Evolutionary conservation across 2,888 invertebrate genomes (phyloP), one percentile per base, ranked within the genome.

Genomic region (Argyresthia goedartella): DNA sequence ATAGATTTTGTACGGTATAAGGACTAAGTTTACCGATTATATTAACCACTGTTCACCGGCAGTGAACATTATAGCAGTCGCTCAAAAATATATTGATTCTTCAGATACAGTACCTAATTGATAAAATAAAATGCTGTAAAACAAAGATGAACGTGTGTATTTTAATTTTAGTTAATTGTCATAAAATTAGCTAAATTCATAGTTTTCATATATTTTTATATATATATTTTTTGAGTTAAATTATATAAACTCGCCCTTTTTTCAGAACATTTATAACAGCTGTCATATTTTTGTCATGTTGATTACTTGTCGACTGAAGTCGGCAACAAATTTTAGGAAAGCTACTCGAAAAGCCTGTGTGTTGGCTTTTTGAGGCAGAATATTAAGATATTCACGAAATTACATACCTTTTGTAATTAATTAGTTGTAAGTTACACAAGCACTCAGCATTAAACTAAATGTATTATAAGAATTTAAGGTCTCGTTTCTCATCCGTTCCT

Each of bases 341-440:
- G 39, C 39, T n/a, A 43, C 8, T 39, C 39, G 8, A 39, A 25
- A 39, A 11, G 9, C 39, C 10, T 39, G n/a, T 39, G 39, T 39
- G 39, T 74, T 78, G 76, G 78, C 76, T 71, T 60, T 61, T 59
- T 67, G 63, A 65, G 65, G 62, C 56, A 57, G 66, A 69, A 67
- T 64, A 66, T 65, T 65, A 47, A 53, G 35, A 55, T 61, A 57
- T 60, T 62, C 61, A 61, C 59, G 57, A 61, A 67, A 66, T 66
- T 59, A 44, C 13, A 9, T 59, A 36, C 35, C 35, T 48, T 65
- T 57, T 63, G 66, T 62, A 66, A 71, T 25, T 25, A 25, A 25
- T 73, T 68, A 64, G 59, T 59, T 51, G 59, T 55, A 59, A 58
- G 58, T 60, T 60, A 62, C 59, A 60, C 58, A 66, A 60, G 61